A percentile compares a stretch with the other conserved stretches of the same genome.
Evolutionary conservation across 2,797 vertebrate species (phyloP).

Genomic region (Echeneis naucrates): DNA sequence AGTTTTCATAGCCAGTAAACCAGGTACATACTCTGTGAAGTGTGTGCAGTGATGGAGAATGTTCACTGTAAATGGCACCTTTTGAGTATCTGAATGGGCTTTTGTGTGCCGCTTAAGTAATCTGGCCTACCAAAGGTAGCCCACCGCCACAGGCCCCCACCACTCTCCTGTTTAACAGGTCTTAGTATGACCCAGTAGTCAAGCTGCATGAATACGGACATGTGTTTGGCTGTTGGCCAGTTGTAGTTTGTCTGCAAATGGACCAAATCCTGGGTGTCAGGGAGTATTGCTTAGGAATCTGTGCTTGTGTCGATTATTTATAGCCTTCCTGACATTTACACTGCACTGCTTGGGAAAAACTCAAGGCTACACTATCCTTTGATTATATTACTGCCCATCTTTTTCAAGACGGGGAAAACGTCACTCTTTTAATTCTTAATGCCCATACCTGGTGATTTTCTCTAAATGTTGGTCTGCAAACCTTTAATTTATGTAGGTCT

Average conservation of each 20-base stretch:
- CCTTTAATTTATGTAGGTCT: slow-evolving; percentile 59
- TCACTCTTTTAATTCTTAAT: slow-evolving; percentile 62
- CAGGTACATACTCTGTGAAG: slow-evolving; percentile 29
- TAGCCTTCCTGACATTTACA: slow-evolving; percentile 77
- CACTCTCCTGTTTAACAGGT: slow-evolving; percentile 66
- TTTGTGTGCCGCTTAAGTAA: slow-evolving; percentile 81
- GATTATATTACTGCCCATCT: slow-evolving; percentile 57
- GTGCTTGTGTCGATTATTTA: slow-evolving; percentile 77
- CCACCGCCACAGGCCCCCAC: slow-evolving; percentile 37
- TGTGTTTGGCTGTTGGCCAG: slow-evolving; percentile 76
- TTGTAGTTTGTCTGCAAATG: slow-evolving; percentile 71
- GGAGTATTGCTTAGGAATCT: slow-evolving; percentile 73
- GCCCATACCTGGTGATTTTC: slow-evolving; percentile 66
- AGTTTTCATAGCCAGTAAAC: slow-evolving; percentile 50
- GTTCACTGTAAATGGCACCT: slow-evolving; percentile 75
- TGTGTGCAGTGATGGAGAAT: slow-evolving; percentile 52
- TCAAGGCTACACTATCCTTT: slow-evolving; percentile 66
- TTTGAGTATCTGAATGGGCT: slow-evolving; percentile 76
- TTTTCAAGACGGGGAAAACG: slow-evolving; percentile 57
- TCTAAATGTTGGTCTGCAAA: slow-evolving; percentile 57
- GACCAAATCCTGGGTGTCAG: slow-evolving; percentile 57
- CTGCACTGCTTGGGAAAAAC: slow-evolving; percentile 57
- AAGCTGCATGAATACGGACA: slow-evolving; percentile 72
- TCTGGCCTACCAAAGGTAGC: slow-evolving; percentile 69
- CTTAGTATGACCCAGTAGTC: slow-evolving; percentile 63